Evolutionary conservation across 2,797 vertebrate species (phyloP), one percentile per base, ranked within the genome.

Genomic region (Acrocephalus scirpaceus): DNA sequence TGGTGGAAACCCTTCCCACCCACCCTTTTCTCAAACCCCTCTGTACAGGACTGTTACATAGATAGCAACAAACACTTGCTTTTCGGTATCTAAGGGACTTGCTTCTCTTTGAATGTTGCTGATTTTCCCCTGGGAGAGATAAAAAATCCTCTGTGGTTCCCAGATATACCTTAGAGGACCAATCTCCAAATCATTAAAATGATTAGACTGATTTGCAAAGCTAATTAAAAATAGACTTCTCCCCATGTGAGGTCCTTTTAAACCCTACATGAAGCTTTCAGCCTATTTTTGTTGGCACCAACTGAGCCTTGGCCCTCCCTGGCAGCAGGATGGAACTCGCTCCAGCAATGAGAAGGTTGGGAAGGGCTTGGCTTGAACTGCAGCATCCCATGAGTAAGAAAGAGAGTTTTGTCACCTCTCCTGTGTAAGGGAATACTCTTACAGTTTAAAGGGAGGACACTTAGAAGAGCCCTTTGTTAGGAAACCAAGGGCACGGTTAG

Each of bases 1-100:
- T 83, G 44, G 58, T 87, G 81, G 95, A 95, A 92, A 93, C 13
- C 81, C 78, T 91, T 85, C 51, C 74, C 84, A 89, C 71, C 56
- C 75, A 92, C 71, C n/a, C 71, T 64, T 79, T 87, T 92, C 89
- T 92, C 74, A 84, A 91, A 71, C 89, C 80, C 77, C 61, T 87
- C 67, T 91, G 11, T 34, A 45, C 14, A 48, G 71, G 22, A 82
- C 56, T 95, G 79, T 51, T 90, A 69, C 40, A 65, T 4, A 66
- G 69, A 72, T 40, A 70, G 82, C 70, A 93, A 88, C 65, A 90
- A 91, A 62, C n/a, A 25, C 50, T 65, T 88, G 51, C 60, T 95
- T 94, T 87, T 67, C 65, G 66, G 62, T 64, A 80, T 54, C 72
- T 78, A 51, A 92, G 50, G 38, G 36, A 77, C 22, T 48, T 67